These are phyloP conservation scores for Drosophila malerkotliana DNA, from an alignment of 1,140 invertebrate genomes.

Conservation along the genomic window DNA sequence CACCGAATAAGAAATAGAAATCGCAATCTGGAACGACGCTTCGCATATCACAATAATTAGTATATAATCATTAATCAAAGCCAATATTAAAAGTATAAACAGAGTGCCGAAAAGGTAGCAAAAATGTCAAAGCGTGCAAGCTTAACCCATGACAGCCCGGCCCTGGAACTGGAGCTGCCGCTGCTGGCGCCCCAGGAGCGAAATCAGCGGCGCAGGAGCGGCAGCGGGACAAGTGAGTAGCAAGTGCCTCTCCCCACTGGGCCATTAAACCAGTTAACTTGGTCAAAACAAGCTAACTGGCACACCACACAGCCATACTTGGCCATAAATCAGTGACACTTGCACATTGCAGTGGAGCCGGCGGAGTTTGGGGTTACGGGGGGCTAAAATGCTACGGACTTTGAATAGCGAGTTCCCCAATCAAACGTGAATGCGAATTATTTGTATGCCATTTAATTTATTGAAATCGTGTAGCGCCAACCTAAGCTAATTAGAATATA, in stretches of 20 bases:
- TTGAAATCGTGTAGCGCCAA: conserved; percentile 71
- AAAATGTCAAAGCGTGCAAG: conserved; percentile 56
- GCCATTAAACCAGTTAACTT: conserved; percentile 78
- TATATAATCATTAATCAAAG: conserved; percentile 34
- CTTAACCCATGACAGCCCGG: conserved; percentile 43
- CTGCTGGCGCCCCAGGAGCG: conserved; percentile 59
- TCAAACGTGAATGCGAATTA: conserved; percentile 59
- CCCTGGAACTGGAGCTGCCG: conserved; percentile 57
- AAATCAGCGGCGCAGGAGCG: conserved; percentile 42
- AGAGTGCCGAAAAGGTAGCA: conserved; percentile 16
- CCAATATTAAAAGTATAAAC: conserved; percentile 28
- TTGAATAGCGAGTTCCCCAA: conserved; percentile 23
- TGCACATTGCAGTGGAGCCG: conserved; percentile 60
- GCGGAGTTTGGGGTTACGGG: conserved; percentile 13
- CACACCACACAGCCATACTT: conserved; percentile 46
- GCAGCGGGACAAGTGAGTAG: conserved; percentile 30
- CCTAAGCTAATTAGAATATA: conserved; percentile 66
- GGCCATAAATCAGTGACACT: conserved; percentile 77
- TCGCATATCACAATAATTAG: conserved; percentile 54
- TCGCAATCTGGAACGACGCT: conserved; percentile 24
- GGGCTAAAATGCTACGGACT: conserved; percentile 10
- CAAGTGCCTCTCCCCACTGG: conserved; percentile 15
- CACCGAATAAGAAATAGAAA: conserved; percentile 19
- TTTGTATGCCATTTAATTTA: conserved; percentile 64
- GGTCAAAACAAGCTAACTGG: conserved; percentile 69